A percentile compares a stretch with the other conserved stretches of the same genome.
Conservation (phyloP, 2,113 vertebrate genomes). For the Shinisaurus crocodilurus region DNA sequence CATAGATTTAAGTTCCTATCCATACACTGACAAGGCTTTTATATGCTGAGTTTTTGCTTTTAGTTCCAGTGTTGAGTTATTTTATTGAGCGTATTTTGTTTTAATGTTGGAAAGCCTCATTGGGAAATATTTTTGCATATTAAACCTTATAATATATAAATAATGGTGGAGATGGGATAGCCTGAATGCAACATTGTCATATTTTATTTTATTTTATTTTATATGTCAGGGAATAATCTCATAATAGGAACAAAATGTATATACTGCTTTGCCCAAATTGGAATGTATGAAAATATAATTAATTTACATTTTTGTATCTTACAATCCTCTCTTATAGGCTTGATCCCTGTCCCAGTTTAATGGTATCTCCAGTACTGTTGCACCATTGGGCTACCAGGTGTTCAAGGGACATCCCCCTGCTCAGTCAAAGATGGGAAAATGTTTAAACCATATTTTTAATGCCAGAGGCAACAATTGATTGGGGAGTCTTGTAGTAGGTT, state of each 20-base stretch:
- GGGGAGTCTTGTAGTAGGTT: background rate
- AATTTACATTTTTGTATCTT: background rate
- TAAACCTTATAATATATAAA: background rate
- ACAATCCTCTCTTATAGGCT: background rate
- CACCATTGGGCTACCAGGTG: background rate
- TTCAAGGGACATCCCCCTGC: background rate
- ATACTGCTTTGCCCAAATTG: background rate
- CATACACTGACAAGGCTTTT: background rate
- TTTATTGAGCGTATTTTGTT: background rate
- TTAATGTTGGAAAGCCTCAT: background rate
- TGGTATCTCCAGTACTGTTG: background rate
- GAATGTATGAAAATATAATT: background rate
- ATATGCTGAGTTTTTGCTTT: background rate
- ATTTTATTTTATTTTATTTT: background rate
- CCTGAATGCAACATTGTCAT: background rate
- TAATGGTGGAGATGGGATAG: background rate
- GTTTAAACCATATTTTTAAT: background rate
- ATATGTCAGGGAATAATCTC: background rate
- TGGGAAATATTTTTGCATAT: background rate
- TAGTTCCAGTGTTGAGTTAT: background rate
- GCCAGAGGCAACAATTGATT: background rate
- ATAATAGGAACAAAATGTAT: background rate
- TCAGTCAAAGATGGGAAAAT: background rate
- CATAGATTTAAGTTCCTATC: background rate
- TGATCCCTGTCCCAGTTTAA: background rate